Base-by-base conservation (phyloP, 53 echinoderm and acorn worm genomes). In the Paracentrotus lividus region DNA sequence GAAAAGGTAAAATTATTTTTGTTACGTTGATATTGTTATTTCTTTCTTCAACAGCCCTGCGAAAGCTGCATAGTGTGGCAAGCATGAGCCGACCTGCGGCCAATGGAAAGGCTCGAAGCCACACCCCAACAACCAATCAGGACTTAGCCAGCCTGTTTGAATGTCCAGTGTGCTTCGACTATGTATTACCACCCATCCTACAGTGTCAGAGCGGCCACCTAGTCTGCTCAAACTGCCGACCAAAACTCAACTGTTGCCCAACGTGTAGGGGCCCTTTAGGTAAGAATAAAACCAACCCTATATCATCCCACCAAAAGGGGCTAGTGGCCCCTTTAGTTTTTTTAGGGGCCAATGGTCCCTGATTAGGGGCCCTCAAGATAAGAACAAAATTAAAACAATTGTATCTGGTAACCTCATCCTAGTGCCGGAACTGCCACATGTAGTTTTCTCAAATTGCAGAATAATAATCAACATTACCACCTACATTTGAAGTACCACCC, bases 91-190 rank as follows among this genome's bases (percentile, higher is more conserved):
- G 96, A 84, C 96, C 96, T 88, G 86, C 95, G 49, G 92, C 95
- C 31, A 96, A 91, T 92, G 96, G 94, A 65, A 98, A 98, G 94
- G 95, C 97, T 66, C 95, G 98, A 90, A 97, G 97, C 95, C 98
- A 97, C 95, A 98, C 98, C 77, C 98, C 98, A n/a, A 97, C 98
- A 33, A 97, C 98, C 95, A 98, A 98, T 93, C 98, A 98, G 94
- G 98, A 98, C 85, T 88, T 98, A 38, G 98, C 98, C 36, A 97
- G 98, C 93, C 94, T 98, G 68, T 98, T 98, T 96, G 98, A 98
- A 93, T 98, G 98, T 88, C 98, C 98, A 21, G 98, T 98, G 52
- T 98, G 98, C 87, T 98, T 98, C 72, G 98, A 98, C 93, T 98
- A 98, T 97, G 98, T 98, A 36, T 95, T 98, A 88, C 98, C 98